phyloP scores from a whole-genome alignment of 1,140 invertebrate species.

The Tribolium castaneum region DNA sequence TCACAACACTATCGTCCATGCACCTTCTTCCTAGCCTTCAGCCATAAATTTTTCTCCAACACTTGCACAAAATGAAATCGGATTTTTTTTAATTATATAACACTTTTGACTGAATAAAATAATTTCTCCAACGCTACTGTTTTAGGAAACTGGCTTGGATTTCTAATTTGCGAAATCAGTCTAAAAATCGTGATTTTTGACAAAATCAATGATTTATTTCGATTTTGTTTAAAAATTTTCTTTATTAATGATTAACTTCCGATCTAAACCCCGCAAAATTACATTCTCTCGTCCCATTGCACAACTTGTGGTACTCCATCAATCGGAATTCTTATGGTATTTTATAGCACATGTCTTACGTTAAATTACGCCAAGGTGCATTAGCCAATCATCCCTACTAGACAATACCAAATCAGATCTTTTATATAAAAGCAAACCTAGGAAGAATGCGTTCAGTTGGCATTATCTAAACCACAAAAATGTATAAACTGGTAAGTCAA shows the following conservation, averaged over 20 bases:
- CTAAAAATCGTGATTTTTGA: neutral
- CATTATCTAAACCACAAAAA: constrained; percentile 4
- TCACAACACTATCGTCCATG: neutral
- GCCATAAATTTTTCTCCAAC: neutral
- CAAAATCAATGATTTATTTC: neutral
- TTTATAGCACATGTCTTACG: constrained; percentile 19
- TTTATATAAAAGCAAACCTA: constrained; percentile 7
- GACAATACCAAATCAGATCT: neutral
- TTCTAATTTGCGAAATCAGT: neutral
- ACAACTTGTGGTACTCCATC: neutral
- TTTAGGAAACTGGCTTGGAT: constrained; percentile 11
- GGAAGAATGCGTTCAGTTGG: constrained; percentile 6
- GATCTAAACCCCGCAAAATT: neutral
- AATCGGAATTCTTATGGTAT: neutral
- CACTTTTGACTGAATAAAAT: neutral
- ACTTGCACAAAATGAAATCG: neutral
- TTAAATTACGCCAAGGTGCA: constrained; percentile 11
- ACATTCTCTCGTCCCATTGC: neutral
- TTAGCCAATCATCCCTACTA: constrained; percentile 18
- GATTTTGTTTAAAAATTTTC: neutral
- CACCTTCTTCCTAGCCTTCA: constrained; percentile 10
- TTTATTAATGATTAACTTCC: neutral
- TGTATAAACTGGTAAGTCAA: neutral
- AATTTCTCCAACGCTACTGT: neutral
- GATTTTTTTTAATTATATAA: constrained; percentile 4